Evolutionary conservation across 2,888 invertebrate genomes (phyloP), one percentile per base, ranked within the genome.

Genomic region (Teleogryllus oceanicus): DNA sequence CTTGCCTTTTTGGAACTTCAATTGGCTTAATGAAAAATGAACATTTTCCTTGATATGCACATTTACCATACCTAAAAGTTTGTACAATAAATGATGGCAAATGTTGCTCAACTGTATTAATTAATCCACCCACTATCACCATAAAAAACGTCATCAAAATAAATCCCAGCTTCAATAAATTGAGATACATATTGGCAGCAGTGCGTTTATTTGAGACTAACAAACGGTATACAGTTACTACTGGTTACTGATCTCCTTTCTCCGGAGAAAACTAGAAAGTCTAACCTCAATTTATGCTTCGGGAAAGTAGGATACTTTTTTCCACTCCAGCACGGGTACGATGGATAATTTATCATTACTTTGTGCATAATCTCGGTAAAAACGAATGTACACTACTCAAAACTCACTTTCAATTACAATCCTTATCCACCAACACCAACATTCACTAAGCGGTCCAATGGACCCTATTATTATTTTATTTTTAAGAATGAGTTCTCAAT

Each of bases 51-150:
- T 89, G 90, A 83, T 90, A 89, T 0, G 91, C 89, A 84, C 91
- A 92, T 86, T 94, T 94, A 18, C 95, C 95, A 87, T 94, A 94
- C 49, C 91, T 90, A 85, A 92, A 92, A 0, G 89, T 88, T 85
- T 92, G 92, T 49, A 89, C 89, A 10, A 95, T 87, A 83, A 90
- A 89, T 1, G 87, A 87, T 2, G 95, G 95, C 77, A 95, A 84
- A 85, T 91, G 88, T 78, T 90, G 88, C 85, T 94, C 94, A 81
- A 91, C 89, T 81, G 89, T 88, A 85, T 91, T 92, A 49, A 94
- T 89, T 76, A 94, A 85, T 84, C 90, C 86, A 77, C 93, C 92
- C 76, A 91, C 85, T 78, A 91, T 85, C 1, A 91, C 89, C 8
- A 89, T 84, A 2, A 82, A 75, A 8, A 84, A 49, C 10, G 85